phyloP scores from a whole-genome alignment of 1,140 invertebrate genomes.

The Gonatopus flavifemur region DNA sequence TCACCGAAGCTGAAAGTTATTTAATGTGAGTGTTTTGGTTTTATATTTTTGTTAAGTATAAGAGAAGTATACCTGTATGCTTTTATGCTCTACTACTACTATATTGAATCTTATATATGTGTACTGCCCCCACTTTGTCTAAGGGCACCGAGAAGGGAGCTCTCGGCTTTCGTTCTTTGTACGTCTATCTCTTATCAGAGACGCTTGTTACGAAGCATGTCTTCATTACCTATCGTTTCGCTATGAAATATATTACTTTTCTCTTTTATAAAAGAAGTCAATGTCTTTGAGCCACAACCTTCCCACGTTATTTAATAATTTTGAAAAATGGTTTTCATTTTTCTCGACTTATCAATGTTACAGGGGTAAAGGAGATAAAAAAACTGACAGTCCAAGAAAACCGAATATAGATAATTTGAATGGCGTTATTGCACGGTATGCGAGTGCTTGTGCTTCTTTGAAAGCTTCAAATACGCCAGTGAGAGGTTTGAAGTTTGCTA shows the following conservation, averaged over 20 bases:
- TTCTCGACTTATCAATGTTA: conserved; percentile 8
- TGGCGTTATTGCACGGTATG: conserved; percentile 63
- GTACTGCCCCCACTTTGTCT: no score
- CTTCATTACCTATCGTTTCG: no score
- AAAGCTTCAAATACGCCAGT: conserved; percentile 74
- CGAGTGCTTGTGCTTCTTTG: conserved; percentile 69
- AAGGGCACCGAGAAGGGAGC: no score
- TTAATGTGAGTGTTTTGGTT: conserved; percentile 51
- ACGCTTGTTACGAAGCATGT: no score
- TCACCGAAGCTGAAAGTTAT: conserved; percentile 68
- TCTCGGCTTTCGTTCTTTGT: no score
- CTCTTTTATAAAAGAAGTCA: no score
- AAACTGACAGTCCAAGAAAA: conserved; percentile 33
- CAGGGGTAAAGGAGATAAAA: conserved; percentile 41
- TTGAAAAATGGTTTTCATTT: no score
- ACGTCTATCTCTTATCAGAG: no score
- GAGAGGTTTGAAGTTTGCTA: conserved; percentile 73
- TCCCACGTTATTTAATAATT: no score
- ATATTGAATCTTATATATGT: background rate
- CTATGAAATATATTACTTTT: background rate
- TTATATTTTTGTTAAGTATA: conserved; percentile 2
- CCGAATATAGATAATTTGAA: conserved; percentile 61
- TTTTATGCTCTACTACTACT: background rate
- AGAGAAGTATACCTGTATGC: background rate
- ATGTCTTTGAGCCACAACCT: no score